Conservation (phyloP, 1,140 invertebrate genomes). For the Gonatopus flavifemur region DNA sequence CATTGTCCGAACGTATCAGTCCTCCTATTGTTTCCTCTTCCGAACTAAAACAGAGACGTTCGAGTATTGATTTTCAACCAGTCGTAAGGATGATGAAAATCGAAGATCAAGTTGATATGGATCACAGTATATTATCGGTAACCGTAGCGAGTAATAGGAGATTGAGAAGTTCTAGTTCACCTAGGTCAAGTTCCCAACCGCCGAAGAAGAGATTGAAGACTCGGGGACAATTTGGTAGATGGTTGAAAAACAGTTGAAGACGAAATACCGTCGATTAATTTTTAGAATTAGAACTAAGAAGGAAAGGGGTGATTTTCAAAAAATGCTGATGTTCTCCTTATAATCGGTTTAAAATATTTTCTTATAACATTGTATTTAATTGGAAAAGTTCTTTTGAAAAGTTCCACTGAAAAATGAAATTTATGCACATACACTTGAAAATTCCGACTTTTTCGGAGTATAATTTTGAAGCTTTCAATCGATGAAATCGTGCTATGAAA, state of each 20-base stretch:
- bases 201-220: constrained; percentile 42
- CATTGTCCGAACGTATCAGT: constrained; percentile 41
- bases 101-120: constrained; percentile 52
- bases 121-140: constrained; percentile 51
- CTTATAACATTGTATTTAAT: constrained; percentile 3
- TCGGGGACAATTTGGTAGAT: constrained; percentile 42
- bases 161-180: constrained; percentile 51
- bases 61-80: constrained; percentile 55
- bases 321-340: no score
- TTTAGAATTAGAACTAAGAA: constrained; percentile 10
- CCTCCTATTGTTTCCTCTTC: constrained; percentile 31
- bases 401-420: no score
- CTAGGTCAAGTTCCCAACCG: constrained; percentile 35
- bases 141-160: constrained; percentile 51
- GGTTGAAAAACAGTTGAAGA: constrained; percentile 52
- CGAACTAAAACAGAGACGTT: constrained; percentile 47
- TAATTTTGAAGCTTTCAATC: no score
- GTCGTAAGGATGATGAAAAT: constrained; percentile 56
- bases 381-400: no score
- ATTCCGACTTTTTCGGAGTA: no score
- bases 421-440: no score
- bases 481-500: no score
- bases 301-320: no score
- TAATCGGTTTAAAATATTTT: neutral
- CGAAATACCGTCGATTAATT: constrained; percentile 15